Percentiles rank a stretch among this genome's conserved stretches.
phyloP scores from a whole-genome alignment of 1,140 invertebrate species.

The Ladona fulva region DNA sequence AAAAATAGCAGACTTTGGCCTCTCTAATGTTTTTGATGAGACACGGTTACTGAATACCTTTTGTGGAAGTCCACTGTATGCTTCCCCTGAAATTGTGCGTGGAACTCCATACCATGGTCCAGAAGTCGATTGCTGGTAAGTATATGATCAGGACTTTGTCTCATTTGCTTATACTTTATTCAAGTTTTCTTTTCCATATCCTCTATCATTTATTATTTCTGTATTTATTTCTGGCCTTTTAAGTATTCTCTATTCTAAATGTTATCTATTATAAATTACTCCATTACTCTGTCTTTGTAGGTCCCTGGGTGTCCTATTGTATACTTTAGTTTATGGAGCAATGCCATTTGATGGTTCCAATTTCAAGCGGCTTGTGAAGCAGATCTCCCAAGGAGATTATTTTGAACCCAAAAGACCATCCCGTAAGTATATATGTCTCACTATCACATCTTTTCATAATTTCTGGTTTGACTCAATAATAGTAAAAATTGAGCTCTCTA shows the following conservation, averaged over 20 bases:
- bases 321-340: slow-evolving; percentile 96
- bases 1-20: slow-evolving; percentile 98
- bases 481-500: too few species aligned
- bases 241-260: too few species aligned
- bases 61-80: slow-evolving; percentile 96
- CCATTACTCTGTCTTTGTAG: slow-evolving; percentile 54
- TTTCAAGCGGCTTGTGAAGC: slow-evolving; percentile 91
- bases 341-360: slow-evolving; percentile 99
- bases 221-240: too few species aligned
- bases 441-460: background rate
- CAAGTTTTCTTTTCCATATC: slow-evolving; percentile 14
- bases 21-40: slow-evolving; percentile 96
- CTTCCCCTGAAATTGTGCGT: slow-evolving; percentile 97
- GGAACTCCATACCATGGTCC: slow-evolving; percentile 96
- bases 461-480: too few species aligned
- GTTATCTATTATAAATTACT: background rate
- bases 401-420: slow-evolving; percentile 93
- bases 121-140: slow-evolving; percentile 54
- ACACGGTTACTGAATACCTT: slow-evolving; percentile 83
- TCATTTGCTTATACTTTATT: slow-evolving; percentile 11
- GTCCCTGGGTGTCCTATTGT: slow-evolving; percentile 94
- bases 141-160: background rate
- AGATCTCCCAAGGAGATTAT: slow-evolving; percentile 95
- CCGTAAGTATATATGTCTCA: slow-evolving; percentile 47
- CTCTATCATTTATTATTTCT: slow-evolving; percentile 13